These are phyloP conservation scores for Cacoxenus indagator DNA, from an alignment of 2,888 invertebrate genomes.

Conservation along the genomic window DNA sequence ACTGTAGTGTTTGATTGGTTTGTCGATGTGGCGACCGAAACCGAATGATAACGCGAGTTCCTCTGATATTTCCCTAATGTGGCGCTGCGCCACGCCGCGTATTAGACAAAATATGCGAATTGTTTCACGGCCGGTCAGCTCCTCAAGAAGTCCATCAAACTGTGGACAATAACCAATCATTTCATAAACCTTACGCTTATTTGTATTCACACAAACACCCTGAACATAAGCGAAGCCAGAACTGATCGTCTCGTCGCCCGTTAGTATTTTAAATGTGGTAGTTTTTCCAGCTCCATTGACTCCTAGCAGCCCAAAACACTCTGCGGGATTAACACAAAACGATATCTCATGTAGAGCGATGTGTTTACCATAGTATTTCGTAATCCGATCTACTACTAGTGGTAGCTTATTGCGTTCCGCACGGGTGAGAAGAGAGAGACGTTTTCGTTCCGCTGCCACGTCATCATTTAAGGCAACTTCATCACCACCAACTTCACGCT, in stretches of 20 bases:
- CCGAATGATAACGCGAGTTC: constrained; percentile 72
- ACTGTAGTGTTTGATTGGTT: constrained; percentile 74
- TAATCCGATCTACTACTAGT: constrained; percentile 76
- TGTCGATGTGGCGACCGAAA: constrained; percentile 74
- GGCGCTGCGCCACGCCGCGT: constrained; percentile 72
- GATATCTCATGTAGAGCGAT: constrained; percentile 83
- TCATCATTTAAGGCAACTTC: constrained; percentile 62
- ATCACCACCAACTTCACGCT: neutral
- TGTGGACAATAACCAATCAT: constrained; percentile 80
- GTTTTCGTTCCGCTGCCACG: constrained; percentile 72
- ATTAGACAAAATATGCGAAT: constrained; percentile 75
- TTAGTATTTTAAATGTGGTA: constrained; percentile 88
- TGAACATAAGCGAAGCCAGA: constrained; percentile 72
- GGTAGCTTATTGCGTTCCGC: constrained; percentile 59
- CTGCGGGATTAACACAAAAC: constrained; percentile 73
- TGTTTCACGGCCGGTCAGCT: constrained; percentile 79
- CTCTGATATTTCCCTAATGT: constrained; percentile 49
- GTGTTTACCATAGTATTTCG: constrained; percentile 80
- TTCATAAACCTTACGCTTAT: constrained; percentile 74
- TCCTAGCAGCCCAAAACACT: constrained; percentile 84
- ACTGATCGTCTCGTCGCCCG: constrained; percentile 81
- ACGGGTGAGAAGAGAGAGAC: constrained; percentile 72
- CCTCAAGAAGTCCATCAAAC: constrained; percentile 78
- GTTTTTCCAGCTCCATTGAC: constrained; percentile 89
- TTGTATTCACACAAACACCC: constrained; percentile 5